These are phyloP conservation scores for Drosophila tani DNA, from an alignment of 1,140 invertebrate genomes.

Conservation along the genomic window DNA sequence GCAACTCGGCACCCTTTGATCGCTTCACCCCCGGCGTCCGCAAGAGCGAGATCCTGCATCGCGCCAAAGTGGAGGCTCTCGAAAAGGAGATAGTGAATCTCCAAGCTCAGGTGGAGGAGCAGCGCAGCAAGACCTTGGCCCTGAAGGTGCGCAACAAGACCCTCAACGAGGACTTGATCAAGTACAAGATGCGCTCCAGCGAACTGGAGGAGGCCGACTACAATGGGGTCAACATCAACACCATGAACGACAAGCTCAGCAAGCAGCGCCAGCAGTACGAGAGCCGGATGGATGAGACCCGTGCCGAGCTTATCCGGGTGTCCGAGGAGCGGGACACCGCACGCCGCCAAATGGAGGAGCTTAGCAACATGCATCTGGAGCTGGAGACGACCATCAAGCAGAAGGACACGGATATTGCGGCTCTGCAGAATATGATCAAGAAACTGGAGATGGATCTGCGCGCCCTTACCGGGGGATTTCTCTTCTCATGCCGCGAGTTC, in stretches of 20 bases:
- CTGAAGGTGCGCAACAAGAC: slow-evolving; percentile 82
- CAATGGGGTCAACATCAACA: slow-evolving; percentile 60
- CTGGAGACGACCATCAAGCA: slow-evolving; percentile 38
- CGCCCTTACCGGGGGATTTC: slow-evolving; percentile 74
- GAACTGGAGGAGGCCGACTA: slow-evolving; percentile 69
- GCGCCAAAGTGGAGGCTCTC: slow-evolving; percentile 87
- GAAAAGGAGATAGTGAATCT: slow-evolving; percentile 86
- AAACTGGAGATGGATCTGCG: slow-evolving; percentile 75
- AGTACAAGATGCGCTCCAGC: slow-evolving; percentile 60
- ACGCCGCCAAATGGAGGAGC: slow-evolving; percentile 59
- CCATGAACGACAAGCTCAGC: slow-evolving; percentile 70
- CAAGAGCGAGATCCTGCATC: slow-evolving; percentile 81
- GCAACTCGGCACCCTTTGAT: slow-evolving; percentile 53
- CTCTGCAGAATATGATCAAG: slow-evolving; percentile 55
- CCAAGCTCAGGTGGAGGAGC: slow-evolving; percentile 85
- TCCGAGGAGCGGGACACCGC: slow-evolving; percentile 59
- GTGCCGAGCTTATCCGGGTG: slow-evolving; percentile 85
- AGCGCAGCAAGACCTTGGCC: slow-evolving; percentile 67
- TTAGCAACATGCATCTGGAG: slow-evolving; percentile 69
- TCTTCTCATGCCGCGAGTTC: slow-evolving; percentile 80
- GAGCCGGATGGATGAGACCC: slow-evolving; percentile 85
- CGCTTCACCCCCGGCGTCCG: slow-evolving; percentile 75
- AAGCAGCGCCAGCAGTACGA: slow-evolving; percentile 71
- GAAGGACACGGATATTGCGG: slow-evolving; percentile 50
- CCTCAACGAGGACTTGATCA: slow-evolving; percentile 72